Base-by-base conservation (phyloP, 92 coral and sea anemone genomes). In the Palythoa heliodiscus region DNA sequence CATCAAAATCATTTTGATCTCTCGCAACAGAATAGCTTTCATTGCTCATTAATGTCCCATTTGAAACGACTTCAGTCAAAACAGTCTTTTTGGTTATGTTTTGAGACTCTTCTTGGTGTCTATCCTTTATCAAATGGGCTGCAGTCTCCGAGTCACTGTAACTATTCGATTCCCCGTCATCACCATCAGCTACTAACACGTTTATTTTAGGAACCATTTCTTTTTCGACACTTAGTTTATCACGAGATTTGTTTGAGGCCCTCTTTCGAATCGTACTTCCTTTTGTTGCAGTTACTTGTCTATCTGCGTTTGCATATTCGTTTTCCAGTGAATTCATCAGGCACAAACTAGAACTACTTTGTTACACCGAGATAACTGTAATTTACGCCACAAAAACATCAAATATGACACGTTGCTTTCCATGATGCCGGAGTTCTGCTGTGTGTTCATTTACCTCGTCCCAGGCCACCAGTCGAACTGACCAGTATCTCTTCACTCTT, bases 121-220 rank as follows among this genome's bases (percentile, higher is more conserved):
- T 80, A 29, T 80, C 64, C 15, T 23, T 40, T 23, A 80, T 43
- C 43, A 80, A 80, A 80, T 66, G 61, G 22, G 61, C 40, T 10
- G 74, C n/a, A n/a, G n/a, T 39, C 22, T 66, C 84, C 1, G 48
- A 40, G n/a, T 50, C 73, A 80, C 47, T 52, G 14, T 17, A 48
- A 40, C 63, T 73, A 12, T 39, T 14, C 20, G 57, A 48, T 48
- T 64, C 61, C 22, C 22, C 61, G 2, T 47, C 74, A 43, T 57
- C 5, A 23, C 38, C 83, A 4, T 14, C 19, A 54, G 66, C 70
- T 40, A 67, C 29, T 20, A 11, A 24, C 7, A 48, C 84, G 73
- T 66, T 70, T 13, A 80, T 80, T 80, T 80, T 80, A 43, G 84
- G 84, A 47, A 80, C 84, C 84, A 80, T 80, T 43, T 80, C 24